Conservation (phyloP, 2,888 invertebrate genomes). For the Liodrosophila aerea region DNA sequence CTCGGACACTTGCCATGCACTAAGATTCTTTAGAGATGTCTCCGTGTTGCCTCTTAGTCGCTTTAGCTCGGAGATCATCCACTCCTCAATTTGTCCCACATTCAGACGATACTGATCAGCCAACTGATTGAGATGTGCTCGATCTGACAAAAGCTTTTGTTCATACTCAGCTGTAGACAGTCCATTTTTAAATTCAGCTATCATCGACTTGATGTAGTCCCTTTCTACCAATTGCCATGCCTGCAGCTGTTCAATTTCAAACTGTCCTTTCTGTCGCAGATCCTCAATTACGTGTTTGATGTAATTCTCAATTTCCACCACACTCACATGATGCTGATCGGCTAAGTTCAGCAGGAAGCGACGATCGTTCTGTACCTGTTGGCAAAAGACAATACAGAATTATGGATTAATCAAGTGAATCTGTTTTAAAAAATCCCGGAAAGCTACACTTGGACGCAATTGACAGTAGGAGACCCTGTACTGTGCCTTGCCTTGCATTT, state of each 20-base stretch:
- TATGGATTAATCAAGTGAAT: too few species aligned
- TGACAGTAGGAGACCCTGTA: too few species aligned
- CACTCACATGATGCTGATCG: constrained; percentile 76
- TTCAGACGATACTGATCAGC: constrained; percentile 77
- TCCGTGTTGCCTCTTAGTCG: constrained; percentile 71
- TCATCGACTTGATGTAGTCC: constrained; percentile 76
- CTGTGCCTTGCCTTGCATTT: too few species aligned
- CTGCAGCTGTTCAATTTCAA: constrained; percentile 78
- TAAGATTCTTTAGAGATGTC: constrained; percentile 67
- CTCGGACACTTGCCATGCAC: constrained; percentile 77
- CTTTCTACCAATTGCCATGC: constrained; percentile 79
- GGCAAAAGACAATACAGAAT: too few species aligned
- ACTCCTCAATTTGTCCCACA: constrained; percentile 79
- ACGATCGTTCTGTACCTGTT: constrained; percentile 73
- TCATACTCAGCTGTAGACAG: constrained; percentile 77
- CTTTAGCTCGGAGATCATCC: constrained; percentile 78
- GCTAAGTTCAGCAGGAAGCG: constrained; percentile 73
- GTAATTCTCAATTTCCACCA: constrained; percentile 78
- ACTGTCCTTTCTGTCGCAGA: constrained; percentile 75
- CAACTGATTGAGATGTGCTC: constrained; percentile 76
- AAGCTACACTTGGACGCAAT: too few species aligned
- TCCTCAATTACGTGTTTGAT: constrained; percentile 78
- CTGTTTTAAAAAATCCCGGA: too few species aligned
- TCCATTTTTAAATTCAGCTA: constrained; percentile 71
- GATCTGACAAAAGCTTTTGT: constrained; percentile 75